Conservation (phyloP, 2,888 invertebrate genomes). For the Polydrusus cervinus region DNA sequence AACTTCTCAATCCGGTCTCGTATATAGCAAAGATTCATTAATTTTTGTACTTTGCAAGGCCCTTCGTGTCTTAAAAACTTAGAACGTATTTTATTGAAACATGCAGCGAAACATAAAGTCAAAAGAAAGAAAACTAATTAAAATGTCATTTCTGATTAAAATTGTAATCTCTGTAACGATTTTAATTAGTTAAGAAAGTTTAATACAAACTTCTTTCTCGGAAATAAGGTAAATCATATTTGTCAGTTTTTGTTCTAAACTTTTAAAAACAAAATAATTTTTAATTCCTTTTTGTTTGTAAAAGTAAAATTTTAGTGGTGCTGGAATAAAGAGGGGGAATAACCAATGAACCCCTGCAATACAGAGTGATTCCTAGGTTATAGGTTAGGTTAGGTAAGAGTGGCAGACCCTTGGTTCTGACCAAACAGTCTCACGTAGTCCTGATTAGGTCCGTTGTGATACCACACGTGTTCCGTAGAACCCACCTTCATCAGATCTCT, state of each 20-base stretch:
- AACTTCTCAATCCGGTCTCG: not conserved
- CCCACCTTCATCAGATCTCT: too few relatives aligned
- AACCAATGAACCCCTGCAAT: too few relatives aligned
- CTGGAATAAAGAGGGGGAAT: too few relatives aligned
- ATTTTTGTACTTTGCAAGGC: not conserved
- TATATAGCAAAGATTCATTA: constrained; percentile 8
- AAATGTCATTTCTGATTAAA: constrained; percentile 19
- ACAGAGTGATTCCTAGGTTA: too few relatives aligned
- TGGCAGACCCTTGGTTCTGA: too few relatives aligned
- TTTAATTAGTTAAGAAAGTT: constrained; percentile 17
- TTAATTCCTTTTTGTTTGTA: not conserved
- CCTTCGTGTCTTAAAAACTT: constrained; percentile 1
- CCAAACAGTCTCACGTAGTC: too few relatives aligned
- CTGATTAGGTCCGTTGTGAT: too few relatives aligned
- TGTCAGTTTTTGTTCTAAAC: not conserved
- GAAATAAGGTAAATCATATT: constrained; percentile 16
- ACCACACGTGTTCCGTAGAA: too few relatives aligned
- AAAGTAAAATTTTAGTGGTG: not conserved
- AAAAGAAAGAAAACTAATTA: constrained; percentile 24
- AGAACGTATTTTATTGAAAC: constrained; percentile 18
- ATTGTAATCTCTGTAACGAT: constrained; percentile 13
- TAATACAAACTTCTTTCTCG: constrained; percentile 9
- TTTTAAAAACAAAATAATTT: not conserved
- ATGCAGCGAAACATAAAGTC: constrained; percentile 6
- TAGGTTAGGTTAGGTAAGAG: too few relatives aligned